Conservation (phyloP, 2,888 invertebrate species). For the Macrostomum cliftonense region DNA sequence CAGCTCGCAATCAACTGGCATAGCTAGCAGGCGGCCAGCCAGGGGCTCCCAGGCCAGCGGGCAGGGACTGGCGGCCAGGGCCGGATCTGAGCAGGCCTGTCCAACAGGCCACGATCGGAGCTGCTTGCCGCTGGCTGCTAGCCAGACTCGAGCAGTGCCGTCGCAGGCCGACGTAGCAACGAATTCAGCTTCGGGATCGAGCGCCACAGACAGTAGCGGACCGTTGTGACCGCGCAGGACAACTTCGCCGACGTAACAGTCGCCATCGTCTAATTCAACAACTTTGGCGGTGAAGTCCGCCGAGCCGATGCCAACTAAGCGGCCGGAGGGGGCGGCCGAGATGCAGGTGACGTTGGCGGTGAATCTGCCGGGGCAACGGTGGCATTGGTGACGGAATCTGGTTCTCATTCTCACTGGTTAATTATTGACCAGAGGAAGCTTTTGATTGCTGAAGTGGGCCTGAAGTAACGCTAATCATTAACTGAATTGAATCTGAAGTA, state of each 20-base stretch:
- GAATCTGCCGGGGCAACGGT: no score
- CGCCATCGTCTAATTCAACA: background rate
- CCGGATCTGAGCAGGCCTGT: background rate
- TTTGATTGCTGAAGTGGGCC: background rate
- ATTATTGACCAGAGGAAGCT: constrained; percentile 4
- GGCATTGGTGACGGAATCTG: no score
- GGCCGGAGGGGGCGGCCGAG: background rate
- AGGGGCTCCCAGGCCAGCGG: constrained; percentile 2
- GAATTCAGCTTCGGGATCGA: constrained; percentile 5
- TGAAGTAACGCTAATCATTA: no score
- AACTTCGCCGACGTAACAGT: background rate
- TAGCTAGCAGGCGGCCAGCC: background rate
- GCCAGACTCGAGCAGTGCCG: constrained; percentile 1
- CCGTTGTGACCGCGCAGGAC: constrained; percentile 1
- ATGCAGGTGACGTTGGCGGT: background rate
- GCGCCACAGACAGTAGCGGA: background rate
- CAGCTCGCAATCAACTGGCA: no score
- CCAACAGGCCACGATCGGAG: background rate
- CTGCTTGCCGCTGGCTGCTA: background rate
- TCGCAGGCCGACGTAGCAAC: constrained; percentile 6
- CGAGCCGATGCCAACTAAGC: background rate
- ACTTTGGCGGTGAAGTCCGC: constrained; percentile 2
- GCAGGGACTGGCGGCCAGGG: background rate
- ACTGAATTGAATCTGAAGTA: no score
- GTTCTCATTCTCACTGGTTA: no score